Conservation (phyloP, 1,140 invertebrate species). For the Drosophila lacteicornis region DNA sequence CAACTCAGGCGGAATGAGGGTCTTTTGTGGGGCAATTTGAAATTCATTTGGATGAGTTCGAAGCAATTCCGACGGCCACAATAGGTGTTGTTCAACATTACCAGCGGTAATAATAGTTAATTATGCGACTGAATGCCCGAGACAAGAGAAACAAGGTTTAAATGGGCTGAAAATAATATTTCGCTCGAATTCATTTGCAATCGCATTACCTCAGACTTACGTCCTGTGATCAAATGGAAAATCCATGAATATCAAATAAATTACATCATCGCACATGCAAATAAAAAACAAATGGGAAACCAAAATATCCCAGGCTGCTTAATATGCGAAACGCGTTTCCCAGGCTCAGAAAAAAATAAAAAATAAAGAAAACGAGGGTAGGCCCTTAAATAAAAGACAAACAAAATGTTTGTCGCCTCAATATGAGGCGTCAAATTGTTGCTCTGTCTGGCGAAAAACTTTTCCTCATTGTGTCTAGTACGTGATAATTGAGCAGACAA, state of each 20-base stretch:
- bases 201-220: conserved; percentile 28
- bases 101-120: conserved; percentile 41
- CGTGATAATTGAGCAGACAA: conserved; percentile 44
- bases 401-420: conserved; percentile 60
- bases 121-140: conserved; percentile 26
- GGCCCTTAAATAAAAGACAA: conserved; percentile 35
- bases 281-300: conserved; percentile 51
- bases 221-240: conserved; percentile 41
- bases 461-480: conserved; percentile 51
- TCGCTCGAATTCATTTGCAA: conserved; percentile 36
- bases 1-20: conserved; percentile 27
- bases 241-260: conserved; percentile 74
- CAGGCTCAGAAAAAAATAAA: conserved; percentile 1
- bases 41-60: conserved; percentile 16
- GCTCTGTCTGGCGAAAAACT: conserved; percentile 54
- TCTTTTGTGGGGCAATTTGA: conserved; percentile 22
- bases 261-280: conserved; percentile 67
- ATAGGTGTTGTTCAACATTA: conserved; percentile 34
- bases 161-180: conserved; percentile 41
- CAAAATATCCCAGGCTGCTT: conserved; percentile 54
- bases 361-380: conserved; percentile 13
- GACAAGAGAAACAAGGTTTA: conserved; percentile 18
- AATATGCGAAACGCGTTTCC: conserved; percentile 67
- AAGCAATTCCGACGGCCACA: conserved; percentile 22
- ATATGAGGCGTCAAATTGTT: conserved; percentile 71